Conservation (phyloP, 2,113 vertebrate species). For the pig (Sus scrofa) region T2T-Sscrofa CM000816.6:19198501-19199000, state of each 20-base stretch:
- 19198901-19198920: not conserved
- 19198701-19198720: not conserved
- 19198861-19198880: not conserved
- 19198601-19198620: conserved; percentile 93
- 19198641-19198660: not conserved
- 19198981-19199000: not conserved
- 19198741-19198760: not conserved
- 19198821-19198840: not conserved
- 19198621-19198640: conserved; percentile 91
- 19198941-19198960: not conserved
- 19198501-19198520: conserved; percentile 89
- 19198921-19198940: not conserved
- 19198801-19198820: not conserved
- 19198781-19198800: not conserved
- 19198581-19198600: conserved; percentile 96
- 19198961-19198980: not conserved
- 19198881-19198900: not conserved
- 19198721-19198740: not conserved
- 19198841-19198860: not conserved
- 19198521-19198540: conserved; percentile 90
- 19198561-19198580: conserved; percentile 95
- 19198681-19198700: not conserved
- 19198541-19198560: conserved; percentile 78
- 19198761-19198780: not conserved
- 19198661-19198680: not conserved